Evolutionary conservation across 2,113 vertebrate genomes (phyloP), one percentile per base, ranked within the genome.

Genomic region (Sylvietta virens): DNA sequence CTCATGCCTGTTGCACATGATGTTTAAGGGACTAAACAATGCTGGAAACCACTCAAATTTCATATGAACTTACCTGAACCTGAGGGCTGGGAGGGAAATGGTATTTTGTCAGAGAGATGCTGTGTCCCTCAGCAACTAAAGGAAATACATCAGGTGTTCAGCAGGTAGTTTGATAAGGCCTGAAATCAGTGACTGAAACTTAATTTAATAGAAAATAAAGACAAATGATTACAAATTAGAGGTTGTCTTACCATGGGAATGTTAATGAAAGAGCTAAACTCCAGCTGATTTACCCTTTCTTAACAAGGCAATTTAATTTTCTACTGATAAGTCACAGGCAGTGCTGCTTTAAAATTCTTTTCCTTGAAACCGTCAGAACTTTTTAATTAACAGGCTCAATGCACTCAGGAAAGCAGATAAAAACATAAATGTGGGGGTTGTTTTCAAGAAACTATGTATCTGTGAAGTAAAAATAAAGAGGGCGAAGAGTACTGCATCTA

Each of bases 181-280:
- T 65, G 33, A 92, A 90, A 88, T 81, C 69, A 74, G 23, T 42
- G 15, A 33, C 40, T 93, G 79, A 90, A 96, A 56, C 44, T 65
- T 85, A 76, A 94, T 94, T 91, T 94, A 70, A 39, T 16, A 48
- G 71, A 88, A 94, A 94, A 88, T 92, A 69, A 92, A 91, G 81
- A 80, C 33, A 37, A 18, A 6, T 60, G 27, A 44, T 67, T 96
- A 58, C 44, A 57, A 91, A 83, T 76, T 74, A 88, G 31, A 83
- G 12, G 17, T 12, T 82, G 12, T 77, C 37, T 96, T 90, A 71
- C 51, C 44, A 42, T 64, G 53, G 56, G 53, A 90, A 86, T 84
- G 71, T 47, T 73, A 58, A 95, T 92, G 37, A 88, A 90, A 95
- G 50, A 79, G 13, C 23, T 77, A 90, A 92, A 81, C 20, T 30